Base-by-base conservation (phyloP, 2,113 vertebrate genomes). In the Hemiprocne comata region DNA sequence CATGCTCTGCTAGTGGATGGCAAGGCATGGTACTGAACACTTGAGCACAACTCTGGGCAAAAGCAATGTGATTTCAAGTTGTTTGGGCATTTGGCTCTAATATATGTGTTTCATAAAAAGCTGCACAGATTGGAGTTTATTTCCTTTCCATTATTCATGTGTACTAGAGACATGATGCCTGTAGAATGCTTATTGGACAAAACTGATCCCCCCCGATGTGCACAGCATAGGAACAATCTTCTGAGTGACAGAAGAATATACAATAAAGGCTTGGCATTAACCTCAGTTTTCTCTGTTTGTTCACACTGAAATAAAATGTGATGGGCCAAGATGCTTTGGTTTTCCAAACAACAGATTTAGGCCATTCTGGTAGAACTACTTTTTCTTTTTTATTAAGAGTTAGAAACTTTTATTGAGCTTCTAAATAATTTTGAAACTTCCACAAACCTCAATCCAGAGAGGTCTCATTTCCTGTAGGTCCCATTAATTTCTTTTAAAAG, bases 61-160 rank as follows among this genome's bases (percentile, higher is more conserved):
- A 67, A 83, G 21, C 54, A 48, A 11, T 2, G 2, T 17, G 13
- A 42, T 77, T 80, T 33, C 46, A 76, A 55, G 26, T 34, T 93
- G 24, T 21, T 64, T 70, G 61, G 80, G 57, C 76, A 62, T 77
- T 77, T 51, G 46, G 36, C n/a, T 88, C 40, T 51, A 18, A 65
- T n/a, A 65, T 54, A 64, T 31, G 12, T 60, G 66, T 74, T 89
- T 85, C 38, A 67, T 81, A 88, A 85, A 87, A 84, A 74, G 29
- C 60, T 48, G 62, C 72, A 53, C 44, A 71, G 69, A 50, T 40
- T 66, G 67, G 36, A 74, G 46, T 77, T 86, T 71, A 61, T 90
- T 81, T 71, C 28, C 48, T 93, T 88, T 94, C 84, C 50, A 86
- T 96, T 94, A 82, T 93, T 94, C 44, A 91, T 81, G 73, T 64